Evolutionary conservation across 2,113 vertebrate species (phyloP).

Genomic region (Chamaea fasciata): DNA sequence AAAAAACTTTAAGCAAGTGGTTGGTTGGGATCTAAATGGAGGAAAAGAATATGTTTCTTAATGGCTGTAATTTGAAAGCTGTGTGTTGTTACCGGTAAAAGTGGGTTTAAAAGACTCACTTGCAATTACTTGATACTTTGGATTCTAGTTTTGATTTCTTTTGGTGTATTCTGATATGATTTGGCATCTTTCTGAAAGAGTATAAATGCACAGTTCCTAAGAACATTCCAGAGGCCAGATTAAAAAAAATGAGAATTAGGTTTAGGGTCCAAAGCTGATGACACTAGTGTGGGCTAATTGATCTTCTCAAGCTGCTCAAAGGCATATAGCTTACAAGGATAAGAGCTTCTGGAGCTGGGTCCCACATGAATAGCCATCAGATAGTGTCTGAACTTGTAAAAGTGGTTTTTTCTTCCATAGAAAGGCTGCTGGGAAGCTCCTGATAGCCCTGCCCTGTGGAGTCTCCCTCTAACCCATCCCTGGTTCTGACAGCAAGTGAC

Average conservation of each 20-base stretch:
- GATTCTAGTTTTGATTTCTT: neutral
- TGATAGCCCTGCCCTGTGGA: neutral
- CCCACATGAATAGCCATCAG: neutral
- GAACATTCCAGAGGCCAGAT: neutral
- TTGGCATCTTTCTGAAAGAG: neutral
- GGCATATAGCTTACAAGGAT: neutral
- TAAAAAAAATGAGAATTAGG: neutral
- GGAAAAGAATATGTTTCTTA: conserved; percentile 18
- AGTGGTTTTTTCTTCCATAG: neutral
- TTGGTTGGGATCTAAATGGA: conserved; percentile 28
- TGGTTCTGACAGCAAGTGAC: accelerated
- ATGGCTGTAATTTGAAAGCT: conserved; percentile 30
- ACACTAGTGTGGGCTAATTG: neutral
- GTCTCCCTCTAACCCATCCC: neutral
- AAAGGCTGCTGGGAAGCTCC: neutral
- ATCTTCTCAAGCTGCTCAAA: neutral
- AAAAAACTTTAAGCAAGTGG: conserved; percentile 4
- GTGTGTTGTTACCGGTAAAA: neutral
- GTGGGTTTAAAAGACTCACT: neutral
- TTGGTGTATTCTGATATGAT: neutral
- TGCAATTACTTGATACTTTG: neutral
- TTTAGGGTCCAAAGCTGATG: neutral
- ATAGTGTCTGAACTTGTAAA: neutral
- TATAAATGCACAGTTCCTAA: neutral
- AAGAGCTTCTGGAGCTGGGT: neutral